These are phyloP conservation scores for Plestiodon gilberti DNA, from an alignment of 2,113 vertebrate genomes.

Conservation along the genomic window DNA sequence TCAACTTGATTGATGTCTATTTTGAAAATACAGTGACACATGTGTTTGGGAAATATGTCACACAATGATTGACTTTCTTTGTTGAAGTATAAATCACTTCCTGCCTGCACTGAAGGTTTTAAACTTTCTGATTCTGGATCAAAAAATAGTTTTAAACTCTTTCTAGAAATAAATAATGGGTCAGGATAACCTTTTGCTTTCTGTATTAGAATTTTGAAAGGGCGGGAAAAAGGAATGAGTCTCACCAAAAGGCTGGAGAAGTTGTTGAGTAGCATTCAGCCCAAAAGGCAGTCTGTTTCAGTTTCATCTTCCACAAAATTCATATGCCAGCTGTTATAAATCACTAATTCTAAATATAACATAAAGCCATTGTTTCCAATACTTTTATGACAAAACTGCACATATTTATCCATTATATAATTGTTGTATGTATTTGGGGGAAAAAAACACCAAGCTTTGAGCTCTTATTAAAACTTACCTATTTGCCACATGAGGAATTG, in stretches of 20 bases:
- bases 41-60: slow-evolving; percentile 14
- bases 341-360: slow-evolving; percentile 38
- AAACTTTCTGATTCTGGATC: neutral
- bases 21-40: slow-evolving; percentile 5
- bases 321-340: slow-evolving; percentile 43
- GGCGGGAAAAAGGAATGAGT: neutral
- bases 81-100: neutral
- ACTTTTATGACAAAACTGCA: slow-evolving; percentile 54
- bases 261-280: slow-evolving; percentile 8
- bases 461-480: slow-evolving; percentile 24
- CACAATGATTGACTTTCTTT: neutral
- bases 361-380: slow-evolving; percentile 50
- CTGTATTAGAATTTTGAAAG: neutral
- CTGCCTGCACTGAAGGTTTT: neutral
- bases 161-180: neutral
- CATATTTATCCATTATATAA: slow-evolving; percentile 38
- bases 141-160: neutral
- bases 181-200: neutral
- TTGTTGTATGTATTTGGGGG: slow-evolving; percentile 34
- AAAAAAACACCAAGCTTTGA: slow-evolving; percentile 7
- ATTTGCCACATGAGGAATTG: slow-evolving; percentile 50
- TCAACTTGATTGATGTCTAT: neutral
- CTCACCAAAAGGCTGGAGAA: neutral
- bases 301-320: slow-evolving; percentile 32
- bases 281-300: neutral